Evolutionary conservation across 30 jellyfish, hydroid and myxozoan genomes (phyloP).

Genomic region (Pelagia noctiluca): DNA sequence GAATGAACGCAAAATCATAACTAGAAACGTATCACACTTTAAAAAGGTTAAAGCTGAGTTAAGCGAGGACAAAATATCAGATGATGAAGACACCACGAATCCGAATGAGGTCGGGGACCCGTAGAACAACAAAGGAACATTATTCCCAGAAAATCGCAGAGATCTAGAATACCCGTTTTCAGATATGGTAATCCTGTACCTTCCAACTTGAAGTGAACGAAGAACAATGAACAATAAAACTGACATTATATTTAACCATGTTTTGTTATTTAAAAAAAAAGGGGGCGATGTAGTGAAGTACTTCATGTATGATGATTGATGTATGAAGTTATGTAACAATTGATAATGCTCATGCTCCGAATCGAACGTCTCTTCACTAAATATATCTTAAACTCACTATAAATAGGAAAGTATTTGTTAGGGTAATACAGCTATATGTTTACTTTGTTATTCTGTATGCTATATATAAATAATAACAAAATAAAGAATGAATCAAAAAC

Average conservation of each 20-base stretch:
- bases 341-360: slow-evolving; percentile 6
- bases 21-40: slow-evolving; percentile 40
- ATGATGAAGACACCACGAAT: neutral
- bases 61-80: neutral
- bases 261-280: neutral
- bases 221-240: neutral
- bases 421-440: no score
- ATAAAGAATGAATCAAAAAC: no score
- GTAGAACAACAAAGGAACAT: neutral
- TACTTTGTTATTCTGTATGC: no score
- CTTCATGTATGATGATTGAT: neutral
- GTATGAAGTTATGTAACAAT: neutral
- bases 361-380: neutral
- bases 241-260: neutral
- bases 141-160: slow-evolving; percentile 1
- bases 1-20: slow-evolving; percentile 30
- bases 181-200: slow-evolving; percentile 2
- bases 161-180: neutral
- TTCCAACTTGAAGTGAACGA: slow-evolving; percentile 1
- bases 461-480: no score
- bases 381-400: neutral
- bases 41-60: slow-evolving; percentile 25
- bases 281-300: slow-evolving; percentile 1
- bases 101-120: neutral
- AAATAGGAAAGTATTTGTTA: no score